Evolutionary conservation across 2,888 invertebrate genomes (phyloP).

Genomic region (Parthenolecanium corni): DNA sequence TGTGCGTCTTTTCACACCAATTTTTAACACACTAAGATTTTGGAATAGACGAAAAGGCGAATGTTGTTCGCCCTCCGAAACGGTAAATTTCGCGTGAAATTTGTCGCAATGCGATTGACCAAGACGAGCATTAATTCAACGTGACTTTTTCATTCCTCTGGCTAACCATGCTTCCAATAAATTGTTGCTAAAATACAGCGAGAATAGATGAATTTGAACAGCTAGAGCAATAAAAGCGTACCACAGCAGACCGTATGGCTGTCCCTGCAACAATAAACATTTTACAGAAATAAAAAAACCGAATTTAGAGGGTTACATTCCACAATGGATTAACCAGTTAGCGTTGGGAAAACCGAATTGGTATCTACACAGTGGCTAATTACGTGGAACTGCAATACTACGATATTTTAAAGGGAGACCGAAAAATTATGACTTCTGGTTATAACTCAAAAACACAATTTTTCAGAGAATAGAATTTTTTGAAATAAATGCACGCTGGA

Average conservation of each 20-base stretch:
- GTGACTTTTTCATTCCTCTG: conserved; percentile 57
- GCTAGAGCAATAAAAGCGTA: conserved; percentile 78
- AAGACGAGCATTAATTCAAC: conserved; percentile 41
- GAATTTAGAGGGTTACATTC: too few relatives aligned
- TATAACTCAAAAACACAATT: conserved; percentile 26
- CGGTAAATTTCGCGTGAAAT: background rate
- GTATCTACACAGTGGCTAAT: too few relatives aligned
- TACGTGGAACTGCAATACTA: too few relatives aligned
- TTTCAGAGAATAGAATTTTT: conserved; percentile 2
- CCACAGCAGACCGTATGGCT: conserved; percentile 86
- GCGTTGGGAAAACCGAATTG: too few relatives aligned
- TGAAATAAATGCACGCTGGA: background rate
- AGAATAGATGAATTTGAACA: conserved; percentile 78
- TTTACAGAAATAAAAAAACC: too few relatives aligned
- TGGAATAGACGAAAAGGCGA: background rate
- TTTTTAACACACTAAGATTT: background rate
- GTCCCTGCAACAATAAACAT: conserved; percentile 49
- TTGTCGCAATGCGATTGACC: background rate
- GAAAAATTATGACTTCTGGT: background rate
- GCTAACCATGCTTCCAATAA: conserved; percentile 73
- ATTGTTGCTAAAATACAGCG: conserved; percentile 71
- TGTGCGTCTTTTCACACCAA: background rate
- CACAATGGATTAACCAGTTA: too few relatives aligned
- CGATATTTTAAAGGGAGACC: background rate
- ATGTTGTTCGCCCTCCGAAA: background rate